These are phyloP conservation scores for Pheosia tremula DNA, from an alignment of 2,888 invertebrate genomes.

Conservation along the genomic window DNA sequence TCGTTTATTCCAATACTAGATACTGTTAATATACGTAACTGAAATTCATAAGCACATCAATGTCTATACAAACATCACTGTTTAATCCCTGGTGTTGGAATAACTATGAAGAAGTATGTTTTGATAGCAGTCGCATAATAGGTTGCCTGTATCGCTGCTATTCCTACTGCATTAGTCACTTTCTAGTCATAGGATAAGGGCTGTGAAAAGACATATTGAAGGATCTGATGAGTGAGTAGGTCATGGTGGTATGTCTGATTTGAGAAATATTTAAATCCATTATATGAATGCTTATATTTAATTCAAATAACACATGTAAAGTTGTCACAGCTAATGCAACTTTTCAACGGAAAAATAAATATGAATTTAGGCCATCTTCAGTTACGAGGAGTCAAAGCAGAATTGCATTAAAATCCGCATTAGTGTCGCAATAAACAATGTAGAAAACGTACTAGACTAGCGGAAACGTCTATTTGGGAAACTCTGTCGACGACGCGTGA, in stretches of 20 bases:
- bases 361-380: neutral
- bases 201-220: conserved; percentile 72
- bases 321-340: neutral
- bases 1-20: conserved; percentile 1
- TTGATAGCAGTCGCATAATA: neutral
- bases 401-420: neutral
- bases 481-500: neutral
- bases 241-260: neutral
- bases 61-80: too few relatives aligned
- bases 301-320: neutral
- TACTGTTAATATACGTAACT: neutral
- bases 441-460: neutral
- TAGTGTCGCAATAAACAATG: neutral
- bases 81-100: neutral
- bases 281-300: neutral
- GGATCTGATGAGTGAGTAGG: conserved; percentile 16
- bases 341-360: conserved; percentile 1
- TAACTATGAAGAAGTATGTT: neutral
- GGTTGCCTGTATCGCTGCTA: conserved; percentile 11
- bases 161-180: conserved; percentile 48
- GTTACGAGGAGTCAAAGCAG: neutral
- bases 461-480: conserved; percentile 6
- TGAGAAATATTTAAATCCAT: neutral
- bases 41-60: too few relatives aligned
- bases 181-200: conserved; percentile 78